Evolutionary conservation across 1,140 invertebrate genomes (phyloP), one percentile per base, ranked within the genome.

Genomic region (Drosophila ambigua): DNA sequence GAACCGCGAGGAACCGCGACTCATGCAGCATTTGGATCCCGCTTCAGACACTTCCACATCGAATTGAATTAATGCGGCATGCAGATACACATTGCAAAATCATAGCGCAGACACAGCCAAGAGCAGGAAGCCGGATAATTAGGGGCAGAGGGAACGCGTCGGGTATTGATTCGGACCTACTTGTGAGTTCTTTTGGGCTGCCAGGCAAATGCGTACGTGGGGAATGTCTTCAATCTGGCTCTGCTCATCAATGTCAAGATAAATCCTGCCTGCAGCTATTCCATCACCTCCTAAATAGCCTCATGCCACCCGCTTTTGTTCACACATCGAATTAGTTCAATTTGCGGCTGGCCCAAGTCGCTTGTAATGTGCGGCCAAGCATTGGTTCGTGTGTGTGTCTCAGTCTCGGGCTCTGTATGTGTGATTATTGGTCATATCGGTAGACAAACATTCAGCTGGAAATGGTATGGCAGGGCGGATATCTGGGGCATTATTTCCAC

Each of bases 261-360:
- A 35, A 31, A 31, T 31, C 31, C 31, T 2, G 15, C 35, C 49
- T 46, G 15, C 23, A 11, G 15, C 45, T 23, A 28, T 24, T 5
- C 20, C 45, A 31, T 24, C 41, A 26, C 52, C 67, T 48, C 31
- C 57, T 59, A 31, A 31, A 31, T 31, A 31, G 31, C 31, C 60
- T 6, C 43, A 39, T 57, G 44, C 26, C 15, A n/a, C n/a, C 49
- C 60, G 53, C 53, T 63, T 65, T 84, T 84, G 77, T 84, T 84
- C 80, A 85, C 81, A 84, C 80, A 84, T 84, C 77, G 80, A 84
- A 84, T 84, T 85, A 85, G 81, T 84, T 84, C 77, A 77, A 85
- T 85, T 80, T 84, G 80, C 61, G 31, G 31, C 31, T 61, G 45
- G 60, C 60, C 81, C 74, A 58, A 75, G 48, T 65, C 66, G 82